A percentile compares a stretch with the other conserved stretches of the same genome.
These are phyloP conservation scores for Cavia porcellus DNA, from an alignment of 2,113 vertebrate genomes.

Conservation along the genomic window DNA sequence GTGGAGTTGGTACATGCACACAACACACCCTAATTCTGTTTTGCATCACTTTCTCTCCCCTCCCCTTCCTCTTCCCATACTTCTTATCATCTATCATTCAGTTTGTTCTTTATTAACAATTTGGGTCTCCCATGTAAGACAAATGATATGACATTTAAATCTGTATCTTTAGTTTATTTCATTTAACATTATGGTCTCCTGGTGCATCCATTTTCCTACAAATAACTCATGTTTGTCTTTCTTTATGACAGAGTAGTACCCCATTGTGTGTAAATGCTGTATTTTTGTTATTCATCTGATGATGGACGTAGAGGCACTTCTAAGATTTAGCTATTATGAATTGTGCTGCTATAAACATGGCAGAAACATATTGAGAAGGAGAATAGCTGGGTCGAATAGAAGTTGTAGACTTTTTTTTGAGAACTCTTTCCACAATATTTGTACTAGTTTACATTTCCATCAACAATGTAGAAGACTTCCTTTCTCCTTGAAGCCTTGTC, in stretches of 20 bases:
- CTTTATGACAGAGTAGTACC: not conserved
- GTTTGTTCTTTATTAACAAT: not conserved
- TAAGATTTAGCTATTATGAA: not conserved
- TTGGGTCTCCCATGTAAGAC: not conserved
- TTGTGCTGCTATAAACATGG: not conserved
- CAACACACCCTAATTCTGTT: not conserved
- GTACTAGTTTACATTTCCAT: not conserved
- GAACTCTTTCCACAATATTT: not conserved
- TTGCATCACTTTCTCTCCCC: not conserved
- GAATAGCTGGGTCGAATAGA: not conserved
- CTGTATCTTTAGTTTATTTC: not conserved
- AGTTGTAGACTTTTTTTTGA: not conserved
- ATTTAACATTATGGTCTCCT: not conserved
- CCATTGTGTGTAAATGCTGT: not conserved
- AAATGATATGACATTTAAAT: not conserved
- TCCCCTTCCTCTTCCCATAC: not conserved
- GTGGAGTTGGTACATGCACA: not conserved
- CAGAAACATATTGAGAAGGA: not conserved
- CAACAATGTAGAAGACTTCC: not conserved
- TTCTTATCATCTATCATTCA: not conserved
- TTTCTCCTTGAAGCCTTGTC: not conserved
- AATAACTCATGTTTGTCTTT: not conserved
- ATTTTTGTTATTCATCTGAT: not conserved
- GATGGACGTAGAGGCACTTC: not conserved
- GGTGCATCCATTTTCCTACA: not conserved